Evolutionary conservation across 1,140 invertebrate genomes (phyloP).

Genomic region (Calycopis cecrops): DNA sequence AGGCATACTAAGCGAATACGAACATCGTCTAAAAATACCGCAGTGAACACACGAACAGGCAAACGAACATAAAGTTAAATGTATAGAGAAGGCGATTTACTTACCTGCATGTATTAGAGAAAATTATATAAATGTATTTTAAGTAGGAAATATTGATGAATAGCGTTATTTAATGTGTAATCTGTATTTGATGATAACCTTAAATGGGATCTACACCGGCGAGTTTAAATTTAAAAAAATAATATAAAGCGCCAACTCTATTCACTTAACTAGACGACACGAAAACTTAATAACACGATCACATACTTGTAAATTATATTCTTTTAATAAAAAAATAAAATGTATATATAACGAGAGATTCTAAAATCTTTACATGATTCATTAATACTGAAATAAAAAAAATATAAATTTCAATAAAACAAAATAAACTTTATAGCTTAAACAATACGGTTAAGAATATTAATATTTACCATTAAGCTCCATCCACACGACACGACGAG

Average conservation of each 20-base stretch:
- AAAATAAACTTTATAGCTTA: slow-evolving; percentile 10
- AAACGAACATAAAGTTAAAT: slow-evolving; percentile 6
- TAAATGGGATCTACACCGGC: too few species aligned
- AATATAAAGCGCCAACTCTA: slow-evolving; percentile 3
- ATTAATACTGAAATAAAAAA: slow-evolving; percentile 6
- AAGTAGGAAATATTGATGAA: too few species aligned
- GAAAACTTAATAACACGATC: neutral
- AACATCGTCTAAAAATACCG: slow-evolving; percentile 20
- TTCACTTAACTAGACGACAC: neutral
- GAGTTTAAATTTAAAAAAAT: too few species aligned
- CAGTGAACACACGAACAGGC: slow-evolving; percentile 15
- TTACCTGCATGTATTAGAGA: too few species aligned
- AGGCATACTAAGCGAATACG: slow-evolving; percentile 8
- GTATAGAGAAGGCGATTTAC: neutral
- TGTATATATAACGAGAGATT: slow-evolving; percentile 2
- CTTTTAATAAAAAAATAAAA: too few species aligned
- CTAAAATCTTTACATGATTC: neutral
- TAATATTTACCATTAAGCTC: slow-evolving; percentile 26
- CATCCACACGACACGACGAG: slow-evolving; percentile 65
- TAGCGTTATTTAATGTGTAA: too few species aligned
- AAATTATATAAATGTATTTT: too few species aligned
- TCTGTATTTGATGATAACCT: too few species aligned
- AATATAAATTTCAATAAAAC: neutral
- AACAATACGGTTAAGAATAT: slow-evolving; percentile 25
- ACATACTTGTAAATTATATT: neutral